Conservation (phyloP, 2,113 vertebrate genomes). For the Otolemur garnettii region DNA sequence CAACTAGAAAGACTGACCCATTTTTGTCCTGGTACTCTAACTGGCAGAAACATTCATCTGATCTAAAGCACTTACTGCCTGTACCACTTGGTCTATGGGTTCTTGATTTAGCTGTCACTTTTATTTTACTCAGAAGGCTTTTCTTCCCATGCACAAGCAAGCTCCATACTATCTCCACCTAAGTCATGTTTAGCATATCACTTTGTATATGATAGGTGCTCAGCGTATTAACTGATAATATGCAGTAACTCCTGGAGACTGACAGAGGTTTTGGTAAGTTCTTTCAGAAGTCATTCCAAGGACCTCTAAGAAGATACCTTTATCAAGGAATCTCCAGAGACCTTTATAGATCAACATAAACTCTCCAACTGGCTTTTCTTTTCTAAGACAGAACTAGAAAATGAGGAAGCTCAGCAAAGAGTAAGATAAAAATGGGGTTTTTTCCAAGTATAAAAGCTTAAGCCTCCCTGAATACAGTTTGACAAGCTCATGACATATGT, state of each 20-base stretch:
- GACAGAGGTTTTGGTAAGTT: background rate
- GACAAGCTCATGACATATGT: conserved; percentile 57
- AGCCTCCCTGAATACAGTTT: conserved; percentile 46
- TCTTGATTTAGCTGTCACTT: conserved; percentile 35
- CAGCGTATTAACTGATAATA: conserved; percentile 12
- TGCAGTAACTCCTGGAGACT: background rate
- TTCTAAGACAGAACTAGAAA: conserved; percentile 4
- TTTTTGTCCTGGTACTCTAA: background rate
- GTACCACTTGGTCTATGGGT: background rate
- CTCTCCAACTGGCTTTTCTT: conserved; percentile 20
- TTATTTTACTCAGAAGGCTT: background rate
- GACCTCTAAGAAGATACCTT: conserved; percentile 18
- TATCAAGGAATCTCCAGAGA: conserved; percentile 8
- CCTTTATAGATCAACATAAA: conserved; percentile 44
- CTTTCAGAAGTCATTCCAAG: conserved; percentile 42
- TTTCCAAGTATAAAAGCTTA: conserved; percentile 25
- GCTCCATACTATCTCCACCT: background rate
- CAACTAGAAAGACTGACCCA: background rate
- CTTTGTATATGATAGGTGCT: background rate
- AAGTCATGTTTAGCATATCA: background rate
- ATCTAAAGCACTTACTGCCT: background rate
- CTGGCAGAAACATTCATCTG: background rate
- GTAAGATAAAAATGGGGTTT: background rate
- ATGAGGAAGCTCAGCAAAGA: conserved; percentile 28
- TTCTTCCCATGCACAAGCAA: background rate